Base-by-base conservation (phyloP, 2,797 vertebrate genomes). In the Myotis planiceps region DNA sequence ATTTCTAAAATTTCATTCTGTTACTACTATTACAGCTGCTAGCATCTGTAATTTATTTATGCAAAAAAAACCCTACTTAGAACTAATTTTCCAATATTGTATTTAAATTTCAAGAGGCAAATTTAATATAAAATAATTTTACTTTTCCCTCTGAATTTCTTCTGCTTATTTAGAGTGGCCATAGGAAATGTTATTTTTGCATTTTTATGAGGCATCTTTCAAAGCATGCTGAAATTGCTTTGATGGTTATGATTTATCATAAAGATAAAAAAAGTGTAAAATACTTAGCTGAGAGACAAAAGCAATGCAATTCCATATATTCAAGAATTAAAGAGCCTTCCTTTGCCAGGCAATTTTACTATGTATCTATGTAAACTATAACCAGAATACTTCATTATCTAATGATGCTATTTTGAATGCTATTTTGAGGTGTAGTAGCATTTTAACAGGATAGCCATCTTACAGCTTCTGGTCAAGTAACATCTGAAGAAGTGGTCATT, bases 31-130 rank as follows among this genome's bases (percentile, higher is more conserved):
- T 76, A 18, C 2, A 72, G 85, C 13, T 10, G 63, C 29, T 65
- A 60, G 29, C 39, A 15, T 78, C 53, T 60, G 47, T n/a, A 81
- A 92, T 88, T 92, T 68, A 79, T 51, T 90, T 90, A 32, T 45
- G 32, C 0, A 45, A 58, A 58, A 83, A 53, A 75, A 65, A 88
- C 63, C 13, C 51, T 47, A 34, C 18, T 68, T 34, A 68, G 9
- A 37, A 37, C 3, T 68, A 45, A 45, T 71, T 92, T 93, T 84
- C 45, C 34, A 90, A 53, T 53, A 42, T 2, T 60, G 16, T 47
- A 12, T n/a, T 95, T 87, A 85, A 88, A 94, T 95, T 92, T 76
- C 53, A 68, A 80, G 65, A 72, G 80, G 45, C 10, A 90, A 93
- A 71, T 65, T 65, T 72, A 81, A 84, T 49, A 13, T 65, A 93